Evolutionary conservation across 1,140 invertebrate species (phyloP).

Genomic region (Choristoneura fumiferana): DNA sequence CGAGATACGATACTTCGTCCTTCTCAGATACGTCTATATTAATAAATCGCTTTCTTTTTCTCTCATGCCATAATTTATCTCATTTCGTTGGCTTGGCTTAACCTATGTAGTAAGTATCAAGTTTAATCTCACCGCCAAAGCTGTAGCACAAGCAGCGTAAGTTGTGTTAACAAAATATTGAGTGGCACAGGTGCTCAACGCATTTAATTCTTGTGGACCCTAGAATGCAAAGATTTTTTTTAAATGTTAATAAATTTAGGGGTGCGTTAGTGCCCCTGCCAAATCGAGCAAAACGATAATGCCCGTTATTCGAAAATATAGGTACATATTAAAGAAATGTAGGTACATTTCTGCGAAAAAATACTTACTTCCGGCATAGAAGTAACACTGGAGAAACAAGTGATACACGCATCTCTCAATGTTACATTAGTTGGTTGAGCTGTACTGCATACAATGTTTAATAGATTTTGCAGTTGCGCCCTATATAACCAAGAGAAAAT

Average conservation of each 20-base stretch:
- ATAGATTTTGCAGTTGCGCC: conserved; percentile 66
- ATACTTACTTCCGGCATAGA: conserved; percentile 64
- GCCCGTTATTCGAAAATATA: not conserved
- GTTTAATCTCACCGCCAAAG: conserved; percentile 56
- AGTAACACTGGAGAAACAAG: conserved; percentile 74
- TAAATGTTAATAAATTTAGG: too few relatives aligned
- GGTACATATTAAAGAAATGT: not conserved
- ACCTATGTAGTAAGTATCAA: not conserved
- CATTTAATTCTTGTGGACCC: conserved; percentile 70
- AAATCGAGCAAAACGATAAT: too few relatives aligned
- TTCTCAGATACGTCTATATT: too few relatives aligned
- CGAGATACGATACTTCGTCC: too few relatives aligned
- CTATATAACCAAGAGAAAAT: conserved; percentile 41
- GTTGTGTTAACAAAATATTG: conserved; percentile 73
- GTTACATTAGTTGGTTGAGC: conserved; percentile 76
- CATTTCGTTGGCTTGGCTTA: too few relatives aligned
- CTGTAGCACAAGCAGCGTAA: conserved; percentile 69
- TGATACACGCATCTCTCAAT: conserved; percentile 73
- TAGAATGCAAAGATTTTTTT: conserved; percentile 47
- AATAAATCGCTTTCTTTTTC: too few relatives aligned
- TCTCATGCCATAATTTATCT: too few relatives aligned
- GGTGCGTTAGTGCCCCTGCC: too few relatives aligned
- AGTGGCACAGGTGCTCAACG: conserved; percentile 67
- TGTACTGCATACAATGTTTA: conserved; percentile 78
- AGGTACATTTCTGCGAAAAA: not conserved